Percentiles rank a stretch among this genome's conserved stretches.
phyloP scores from a whole-genome alignment of 2,113 vertebrate species.

The Ailurus styani region DNA sequence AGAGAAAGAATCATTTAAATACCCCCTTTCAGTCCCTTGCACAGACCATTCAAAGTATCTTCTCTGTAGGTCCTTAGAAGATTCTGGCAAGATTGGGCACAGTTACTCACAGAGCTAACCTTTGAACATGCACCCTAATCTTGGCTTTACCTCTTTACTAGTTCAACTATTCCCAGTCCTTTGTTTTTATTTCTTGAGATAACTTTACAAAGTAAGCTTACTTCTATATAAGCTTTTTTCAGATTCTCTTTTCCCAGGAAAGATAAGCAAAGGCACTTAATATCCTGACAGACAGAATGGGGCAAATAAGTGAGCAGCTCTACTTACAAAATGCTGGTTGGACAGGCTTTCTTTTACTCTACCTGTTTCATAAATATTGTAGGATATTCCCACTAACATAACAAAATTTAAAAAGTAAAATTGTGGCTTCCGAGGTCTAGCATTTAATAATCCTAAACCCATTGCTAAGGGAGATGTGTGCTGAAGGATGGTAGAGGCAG shows the following conservation, averaged over 20 bases:
- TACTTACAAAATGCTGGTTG: background rate
- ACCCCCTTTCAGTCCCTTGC: background rate
- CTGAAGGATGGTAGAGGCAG: background rate
- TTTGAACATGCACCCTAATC: background rate
- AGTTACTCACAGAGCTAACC: background rate
- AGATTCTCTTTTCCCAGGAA: background rate
- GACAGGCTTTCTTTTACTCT: background rate
- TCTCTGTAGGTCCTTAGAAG: background rate
- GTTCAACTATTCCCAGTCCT: background rate
- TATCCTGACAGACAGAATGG: background rate
- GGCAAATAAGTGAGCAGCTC: background rate
- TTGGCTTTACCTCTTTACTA: background rate
- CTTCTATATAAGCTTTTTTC: background rate
- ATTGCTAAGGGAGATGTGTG: background rate
- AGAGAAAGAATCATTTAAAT: background rate
- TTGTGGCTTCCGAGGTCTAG: background rate
- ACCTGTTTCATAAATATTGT: background rate
- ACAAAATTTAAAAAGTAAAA: background rate
- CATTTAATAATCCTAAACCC: background rate
- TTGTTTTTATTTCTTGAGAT: background rate
- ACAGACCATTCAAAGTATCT: background rate
- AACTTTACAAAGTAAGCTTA: background rate
- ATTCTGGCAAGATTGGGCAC: background rate
- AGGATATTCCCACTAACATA: background rate
- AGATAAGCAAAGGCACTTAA: background rate